Conservation (phyloP, 2,888 invertebrate genomes). For the Augiades crinisus region DNA sequence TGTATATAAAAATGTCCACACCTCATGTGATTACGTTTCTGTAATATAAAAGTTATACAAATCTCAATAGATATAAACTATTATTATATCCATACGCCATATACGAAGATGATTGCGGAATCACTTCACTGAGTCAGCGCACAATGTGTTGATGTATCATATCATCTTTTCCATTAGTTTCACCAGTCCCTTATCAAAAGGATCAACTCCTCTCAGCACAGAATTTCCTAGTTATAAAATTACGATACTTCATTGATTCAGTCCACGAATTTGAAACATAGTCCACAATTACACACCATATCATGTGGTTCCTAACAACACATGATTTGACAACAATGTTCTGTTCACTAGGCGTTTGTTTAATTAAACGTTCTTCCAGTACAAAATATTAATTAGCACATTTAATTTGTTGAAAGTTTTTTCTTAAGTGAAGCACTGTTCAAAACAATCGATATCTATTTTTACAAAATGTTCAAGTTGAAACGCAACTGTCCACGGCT, state of each 20-base stretch:
- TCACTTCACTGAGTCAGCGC: slow-evolving; percentile 62
- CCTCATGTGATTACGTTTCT: slow-evolving; percentile 69
- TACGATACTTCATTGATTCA: slow-evolving; percentile 73
- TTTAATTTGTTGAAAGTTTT: slow-evolving; percentile 78
- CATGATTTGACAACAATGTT: slow-evolving; percentile 65
- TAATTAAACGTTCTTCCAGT: slow-evolving; percentile 74
- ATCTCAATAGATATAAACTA: slow-evolving; percentile 55
- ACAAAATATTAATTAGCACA: slow-evolving; percentile 77
- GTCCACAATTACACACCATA: slow-evolving; percentile 74
- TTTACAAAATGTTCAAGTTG: slow-evolving; percentile 72
- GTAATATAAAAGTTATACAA: slow-evolving; percentile 72
- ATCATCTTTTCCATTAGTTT: slow-evolving; percentile 48
- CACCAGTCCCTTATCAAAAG: slow-evolving; percentile 69
- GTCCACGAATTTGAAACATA: slow-evolving; percentile 80
- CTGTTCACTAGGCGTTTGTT: slow-evolving; percentile 77
- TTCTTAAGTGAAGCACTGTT: slow-evolving; percentile 73
- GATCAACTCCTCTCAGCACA: slow-evolving; percentile 80
- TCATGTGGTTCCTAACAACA: slow-evolving; percentile 51
- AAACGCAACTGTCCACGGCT: slow-evolving; percentile 57
- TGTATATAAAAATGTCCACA: slow-evolving; percentile 75
- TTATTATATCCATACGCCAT: slow-evolving; percentile 46
- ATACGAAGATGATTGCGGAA: slow-evolving; percentile 55
- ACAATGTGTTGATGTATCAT: slow-evolving; percentile 53
- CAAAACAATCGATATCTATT: slow-evolving; percentile 75
- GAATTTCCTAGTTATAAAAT: slow-evolving; percentile 78